phyloP scores from a whole-genome alignment of 2,797 vertebrate genomes.

The Microcaecilia unicolor region DNA sequence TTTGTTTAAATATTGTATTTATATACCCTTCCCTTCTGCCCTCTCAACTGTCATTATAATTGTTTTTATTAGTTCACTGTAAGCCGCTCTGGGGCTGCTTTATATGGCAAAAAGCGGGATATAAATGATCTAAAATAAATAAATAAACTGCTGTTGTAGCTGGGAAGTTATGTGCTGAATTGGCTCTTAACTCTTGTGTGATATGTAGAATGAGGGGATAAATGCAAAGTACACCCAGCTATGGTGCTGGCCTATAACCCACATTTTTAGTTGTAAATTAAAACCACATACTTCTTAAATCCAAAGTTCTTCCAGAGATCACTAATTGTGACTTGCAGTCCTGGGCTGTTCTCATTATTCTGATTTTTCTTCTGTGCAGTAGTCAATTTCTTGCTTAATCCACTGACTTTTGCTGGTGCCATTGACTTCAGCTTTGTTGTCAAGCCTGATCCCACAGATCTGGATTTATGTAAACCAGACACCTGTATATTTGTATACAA shows the following conservation, averaged over 20 bases:
- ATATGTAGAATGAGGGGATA: neutral
- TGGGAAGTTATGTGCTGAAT: too few species aligned
- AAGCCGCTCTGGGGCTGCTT: too few species aligned
- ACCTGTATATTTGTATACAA: slow-evolving; percentile 46
- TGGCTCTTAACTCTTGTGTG: too few species aligned
- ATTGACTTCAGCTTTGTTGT: slow-evolving; percentile 43
- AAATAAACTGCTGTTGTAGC: too few species aligned
- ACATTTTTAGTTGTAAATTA: neutral
- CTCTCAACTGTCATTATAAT: too few species aligned
- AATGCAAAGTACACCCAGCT: neutral
- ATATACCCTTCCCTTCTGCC: too few species aligned
- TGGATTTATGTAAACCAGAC: slow-evolving; percentile 59
- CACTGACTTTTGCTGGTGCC: slow-evolving; percentile 71
- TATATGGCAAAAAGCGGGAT: too few species aligned
- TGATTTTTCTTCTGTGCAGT: slow-evolving; percentile 28
- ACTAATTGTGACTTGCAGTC: slow-evolving; percentile 72
- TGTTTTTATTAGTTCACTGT: too few species aligned
- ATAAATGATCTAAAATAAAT: too few species aligned
- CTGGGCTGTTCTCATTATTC: slow-evolving; percentile 71
- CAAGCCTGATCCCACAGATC: slow-evolving; percentile 20
- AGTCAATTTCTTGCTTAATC: slow-evolving; percentile 63
- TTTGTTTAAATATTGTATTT: too few species aligned
- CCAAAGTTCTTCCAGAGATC: slow-evolving; percentile 83
- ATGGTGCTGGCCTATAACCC: neutral
- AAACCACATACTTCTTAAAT: slow-evolving; percentile 69